Base-by-base conservation (phyloP, 1,140 invertebrate genomes). In the Onthophagus taurus region DNA sequence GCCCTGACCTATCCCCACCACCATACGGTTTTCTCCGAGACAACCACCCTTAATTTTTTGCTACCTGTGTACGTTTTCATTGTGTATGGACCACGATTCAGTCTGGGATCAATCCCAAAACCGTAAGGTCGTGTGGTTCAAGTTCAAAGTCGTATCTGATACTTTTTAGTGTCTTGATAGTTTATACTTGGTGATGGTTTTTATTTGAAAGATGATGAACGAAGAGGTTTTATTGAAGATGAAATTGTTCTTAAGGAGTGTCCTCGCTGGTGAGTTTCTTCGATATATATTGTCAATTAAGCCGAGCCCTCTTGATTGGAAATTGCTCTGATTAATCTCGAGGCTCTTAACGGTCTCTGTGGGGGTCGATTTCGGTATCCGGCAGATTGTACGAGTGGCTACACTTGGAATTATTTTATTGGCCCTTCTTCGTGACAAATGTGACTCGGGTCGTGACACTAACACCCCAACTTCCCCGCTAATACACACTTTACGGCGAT, bases 401-500 rank as follows among this genome's bases (percentile, higher is more conserved):
- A 53, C 44, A 51, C 42, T 48, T 46, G 45, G 46, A 45, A 51
- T 51, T 51, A 51, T 51, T 56, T 56, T 56, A 56, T 56, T 56
- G 51, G 49, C 45, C 37, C 54, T 56, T 44, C 35, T 16, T 34
- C 38, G 51, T 56, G 54, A 56, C 54, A 53, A 56, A 56, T 53
- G 54, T 53, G 51, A 42, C 46, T 49, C 49, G 43, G 54, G 54
- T 56, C 54, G 41, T 51, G 54, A 56, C 54, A 53, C 50, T 49
- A 51, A 56, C 51, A 53, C 50, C n/a, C n/a, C n/a, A n/a, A n/a
- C n/a, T n/a, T n/a, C n/a, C n/a, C n/a, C n/a, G n/a, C n/a, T 30
- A 39, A 45, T 45, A 45, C 39, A 45, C 44, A 12, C 30, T 23
- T 13, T 8, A 17, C 18, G 7, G 7, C 9, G n/a, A n/a, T n/a